Base-by-base conservation (phyloP, 1,140 invertebrate genomes). In the Oncopodura yosiiana region DNA sequence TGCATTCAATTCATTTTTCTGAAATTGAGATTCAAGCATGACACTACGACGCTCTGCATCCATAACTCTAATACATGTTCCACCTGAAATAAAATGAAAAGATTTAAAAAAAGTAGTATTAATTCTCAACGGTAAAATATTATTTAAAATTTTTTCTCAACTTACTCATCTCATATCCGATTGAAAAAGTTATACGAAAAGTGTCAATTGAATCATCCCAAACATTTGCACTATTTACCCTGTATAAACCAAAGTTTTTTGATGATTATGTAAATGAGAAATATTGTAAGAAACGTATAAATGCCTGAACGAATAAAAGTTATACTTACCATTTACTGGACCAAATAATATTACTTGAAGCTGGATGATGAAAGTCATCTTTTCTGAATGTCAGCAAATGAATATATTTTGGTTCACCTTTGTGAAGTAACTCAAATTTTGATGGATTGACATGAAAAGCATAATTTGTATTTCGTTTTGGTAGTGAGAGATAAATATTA, bases 121-220 rank as follows among this genome's bases (percentile, higher is more conserved):
- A 14, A 14, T 34, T 34, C 6, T 8, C 30, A 34, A 34, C 30
- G 6, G 30, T 8, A 6, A 34, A 34, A 6, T 6, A 6, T 34
- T 34, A 6, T 8, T 34, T 8, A 43, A 11, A 43, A 9, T 29
- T 9, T 29, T 29, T n/a, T n/a, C n/a, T n/a, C n/a, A n/a, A n/a
- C 19, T 49, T 38, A 49, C 46, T 23, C 4, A 23, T 23, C 26
- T 49, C 46, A n/a, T n/a, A 27, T 37, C 9, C 32, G 21, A 49
- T 27, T 2, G 19, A 8, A 1, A 49, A 49, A 36, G 26, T n/a
- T 5, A 49, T 26, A 27, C 46, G 18, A 9, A 49, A 24, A n/a
- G 32, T 37, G 3, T 36, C 36, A 3, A 38, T 37, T 12, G 8
- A 18, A 34, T 49, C 46, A n/a, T 30, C 38, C 46, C 46, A 49